A percentile compares a stretch with the other conserved stretches of the same genome.
These are phyloP conservation scores for Apistogramma diplotaenia DNA, from an alignment of 2,113 vertebrate genomes.

Conservation along the genomic window DNA sequence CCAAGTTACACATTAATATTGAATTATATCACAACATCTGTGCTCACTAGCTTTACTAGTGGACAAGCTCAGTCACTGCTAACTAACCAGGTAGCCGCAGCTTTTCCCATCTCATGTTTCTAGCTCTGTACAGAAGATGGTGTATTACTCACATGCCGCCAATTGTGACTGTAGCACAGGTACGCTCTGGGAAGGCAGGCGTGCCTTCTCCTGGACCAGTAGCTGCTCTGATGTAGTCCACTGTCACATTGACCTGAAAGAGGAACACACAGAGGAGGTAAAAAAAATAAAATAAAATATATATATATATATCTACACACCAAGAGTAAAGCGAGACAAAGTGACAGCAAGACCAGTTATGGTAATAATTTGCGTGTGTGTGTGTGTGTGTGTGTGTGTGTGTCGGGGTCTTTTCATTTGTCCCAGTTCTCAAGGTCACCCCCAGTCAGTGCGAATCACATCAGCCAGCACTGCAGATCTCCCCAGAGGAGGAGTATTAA, in stretches of 20 bases:
- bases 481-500: slow-evolving; percentile 77
- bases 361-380: slow-evolving; percentile 27
- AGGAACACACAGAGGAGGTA: not conserved
- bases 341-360: slow-evolving; percentile 9
- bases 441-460: slow-evolving; percentile 83
- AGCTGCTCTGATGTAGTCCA: slow-evolving; percentile 96
- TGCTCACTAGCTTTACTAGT: too few species aligned
- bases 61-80: not conserved
- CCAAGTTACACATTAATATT: too few species aligned
- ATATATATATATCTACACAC: too few species aligned
- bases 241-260: slow-evolving; percentile 88
- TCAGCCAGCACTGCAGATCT: slow-evolving; percentile 75
- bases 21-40: too few species aligned
- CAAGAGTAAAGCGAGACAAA: not conserved
- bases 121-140: not conserved
- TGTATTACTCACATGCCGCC: slow-evolving; percentile 90
- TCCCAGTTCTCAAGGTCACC: slow-evolving; percentile 84
- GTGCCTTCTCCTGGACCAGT: slow-evolving; percentile 85
- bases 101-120: not conserved
- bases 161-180: slow-evolving; percentile 93
- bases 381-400: not conserved
- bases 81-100: not conserved
- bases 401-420: slow-evolving; percentile 43
- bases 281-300: not conserved
- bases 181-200: slow-evolving; percentile 90